Conservation (phyloP, 2,888 invertebrate genomes). For the Physocephala rufipes region DNA sequence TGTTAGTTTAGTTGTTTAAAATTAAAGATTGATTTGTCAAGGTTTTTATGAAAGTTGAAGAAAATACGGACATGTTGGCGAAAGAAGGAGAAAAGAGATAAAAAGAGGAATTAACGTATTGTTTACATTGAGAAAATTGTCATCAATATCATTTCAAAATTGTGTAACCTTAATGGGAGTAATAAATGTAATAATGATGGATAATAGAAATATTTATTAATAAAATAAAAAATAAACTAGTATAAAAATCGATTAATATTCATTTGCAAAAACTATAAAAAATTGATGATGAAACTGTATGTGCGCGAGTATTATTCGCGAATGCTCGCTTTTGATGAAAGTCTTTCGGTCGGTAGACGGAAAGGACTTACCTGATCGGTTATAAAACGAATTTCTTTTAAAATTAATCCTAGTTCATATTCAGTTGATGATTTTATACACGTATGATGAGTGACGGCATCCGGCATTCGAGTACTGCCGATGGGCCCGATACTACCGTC, state of each 20-base stretch:
- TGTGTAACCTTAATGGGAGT: too few species aligned
- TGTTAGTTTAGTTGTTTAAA: background rate
- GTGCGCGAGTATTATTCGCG: too few species aligned
- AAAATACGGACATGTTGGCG: background rate
- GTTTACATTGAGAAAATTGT: too few species aligned
- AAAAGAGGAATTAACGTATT: too few species aligned
- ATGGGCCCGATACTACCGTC: conserved; percentile 68
- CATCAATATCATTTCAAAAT: too few species aligned
- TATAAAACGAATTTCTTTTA: conserved; percentile 93
- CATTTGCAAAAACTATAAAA: too few species aligned
- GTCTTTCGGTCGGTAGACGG: background rate
- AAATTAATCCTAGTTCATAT: conserved; percentile 93
- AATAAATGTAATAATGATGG: too few species aligned
- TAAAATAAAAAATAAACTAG: too few species aligned
- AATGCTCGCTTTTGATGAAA: background rate
- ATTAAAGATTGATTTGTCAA: background rate
- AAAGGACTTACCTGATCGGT: conserved; percentile 79
- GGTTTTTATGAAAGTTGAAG: background rate
- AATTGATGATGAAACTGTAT: too few species aligned
- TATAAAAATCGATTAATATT: too few species aligned
- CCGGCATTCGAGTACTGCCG: conserved; percentile 78
- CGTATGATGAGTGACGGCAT: conserved; percentile 80
- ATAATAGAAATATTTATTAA: too few species aligned
- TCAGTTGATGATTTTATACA: conserved; percentile 84
- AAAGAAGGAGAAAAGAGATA: too few species aligned